Conservation (phyloP, 2,888 invertebrate species). For the Alcis repandata region DNA sequence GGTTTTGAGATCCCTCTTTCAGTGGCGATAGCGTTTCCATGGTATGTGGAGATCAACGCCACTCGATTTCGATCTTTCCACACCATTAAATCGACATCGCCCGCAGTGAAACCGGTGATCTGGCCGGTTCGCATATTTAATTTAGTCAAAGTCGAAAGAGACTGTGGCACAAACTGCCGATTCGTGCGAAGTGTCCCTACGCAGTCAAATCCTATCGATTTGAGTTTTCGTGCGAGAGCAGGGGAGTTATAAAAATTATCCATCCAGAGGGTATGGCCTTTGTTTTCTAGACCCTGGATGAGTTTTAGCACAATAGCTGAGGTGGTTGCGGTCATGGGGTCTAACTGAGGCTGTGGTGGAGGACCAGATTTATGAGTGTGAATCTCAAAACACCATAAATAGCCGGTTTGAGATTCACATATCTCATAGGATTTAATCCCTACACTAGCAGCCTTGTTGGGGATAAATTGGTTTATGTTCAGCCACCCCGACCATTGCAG, state of each 20-base stretch:
- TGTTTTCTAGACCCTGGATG: no score
- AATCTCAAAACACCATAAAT: slow-evolving; percentile 9
- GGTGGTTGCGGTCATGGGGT: not conserved
- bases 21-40: slow-evolving; percentile 25
- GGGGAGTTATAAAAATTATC: not conserved
- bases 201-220: not conserved
- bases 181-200: not conserved
- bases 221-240: not conserved
- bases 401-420: not conserved
- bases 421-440: not conserved
- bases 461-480: not conserved
- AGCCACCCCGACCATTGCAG: not conserved
- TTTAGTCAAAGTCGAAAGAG: not conserved
- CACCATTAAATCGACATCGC: slow-evolving; percentile 36
- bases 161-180: not conserved
- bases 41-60: slow-evolving; percentile 39
- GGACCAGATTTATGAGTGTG: not conserved
- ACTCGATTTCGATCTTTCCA: slow-evolving; percentile 36
- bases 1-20: slow-evolving; percentile 3
- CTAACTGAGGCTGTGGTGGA: not conserved
- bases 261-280: not conserved
- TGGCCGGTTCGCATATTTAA: slow-evolving; percentile 10
- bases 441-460: not conserved
- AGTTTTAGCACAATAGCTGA: not conserved
- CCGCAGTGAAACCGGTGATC: slow-evolving; percentile 26